Base-by-base conservation (phyloP, 2,113 vertebrate genomes). In the Furnarius figulus region DNA sequence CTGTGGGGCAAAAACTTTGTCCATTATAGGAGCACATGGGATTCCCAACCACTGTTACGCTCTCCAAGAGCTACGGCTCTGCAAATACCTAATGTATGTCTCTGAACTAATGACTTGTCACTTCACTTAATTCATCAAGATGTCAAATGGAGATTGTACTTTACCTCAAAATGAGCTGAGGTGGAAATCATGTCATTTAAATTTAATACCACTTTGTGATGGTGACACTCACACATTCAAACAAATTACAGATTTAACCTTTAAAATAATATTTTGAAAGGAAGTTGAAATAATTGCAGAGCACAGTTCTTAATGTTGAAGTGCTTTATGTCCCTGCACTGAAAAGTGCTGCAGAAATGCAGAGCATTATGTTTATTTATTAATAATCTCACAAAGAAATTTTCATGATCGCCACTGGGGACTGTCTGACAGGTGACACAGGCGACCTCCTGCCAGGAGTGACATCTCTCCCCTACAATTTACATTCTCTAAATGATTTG, bases 401-500 rank as follows among this genome's bases (percentile, higher is more conserved):
- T 61, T 97, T 92, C 79, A 67, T 82, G 91, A 70, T 67, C 12
- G 67, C 93, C 95, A 93, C 91, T 95, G 94, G 95, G 94, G 93
- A 96, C 86, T 52, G 44, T 62, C 83, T 94, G 95, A 94, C 95
- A 96, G 96, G 93, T 95, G 96, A 97, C 95, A 96, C 68, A n/a
- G 83, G 83, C 37, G 70, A 97, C 96, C 96, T 96, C 91, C 88
- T 93, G 93, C 96, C 90, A 92, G 90, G 88, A 96, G 86, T 96
- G 96, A 92, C 96, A 95, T 94, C 86, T 97, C 90, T 96, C 80
- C 90, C 92, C 94, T 68, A 93, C 85, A 78, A 95, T 96, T 96
- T 96, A 92, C 96, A 97, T 97, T 96, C 96, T 94, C 91, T 85
- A 93, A 93, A 94, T 89, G 86, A 95, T 95, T 90, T 92, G 83